Percentiles rank a stretch among this genome's conserved stretches.
Evolutionary conservation across 2,888 invertebrate species (phyloP).

Genomic region (Molorchus minor): DNA sequence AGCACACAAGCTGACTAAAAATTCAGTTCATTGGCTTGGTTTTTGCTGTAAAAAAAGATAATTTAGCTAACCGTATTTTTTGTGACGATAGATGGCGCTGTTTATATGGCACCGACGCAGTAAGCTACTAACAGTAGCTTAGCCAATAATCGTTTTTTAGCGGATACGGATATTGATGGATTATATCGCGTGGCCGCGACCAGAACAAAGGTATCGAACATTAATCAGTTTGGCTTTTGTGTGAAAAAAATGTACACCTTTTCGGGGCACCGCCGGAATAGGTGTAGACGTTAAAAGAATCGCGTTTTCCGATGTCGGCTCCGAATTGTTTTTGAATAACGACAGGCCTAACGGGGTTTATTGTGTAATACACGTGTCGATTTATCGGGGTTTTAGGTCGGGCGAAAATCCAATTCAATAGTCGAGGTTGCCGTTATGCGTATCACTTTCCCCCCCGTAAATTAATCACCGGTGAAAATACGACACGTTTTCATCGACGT

Average conservation of each 20-base stretch:
- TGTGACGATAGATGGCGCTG: neutral
- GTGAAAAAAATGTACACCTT: constrained; percentile 4
- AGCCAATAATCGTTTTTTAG: too few species aligned
- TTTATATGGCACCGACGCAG: neutral
- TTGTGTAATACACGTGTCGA: constrained; percentile 1
- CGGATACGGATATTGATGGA: too few species aligned
- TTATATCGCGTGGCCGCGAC: too few species aligned
- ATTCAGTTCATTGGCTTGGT: too few species aligned
- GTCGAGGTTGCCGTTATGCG: neutral
- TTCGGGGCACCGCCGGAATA: neutral
- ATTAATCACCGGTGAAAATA: neutral
- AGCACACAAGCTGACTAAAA: too few species aligned
- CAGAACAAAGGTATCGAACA: too few species aligned
- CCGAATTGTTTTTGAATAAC: constrained; percentile 10
- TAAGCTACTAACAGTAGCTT: too few species aligned
- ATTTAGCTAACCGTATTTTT: too few species aligned
- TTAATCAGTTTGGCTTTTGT: too few species aligned
- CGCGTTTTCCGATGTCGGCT: neutral
- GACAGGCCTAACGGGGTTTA: neutral
- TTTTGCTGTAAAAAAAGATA: too few species aligned
- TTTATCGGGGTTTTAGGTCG: constrained; percentile 1
- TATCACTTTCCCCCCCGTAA: constrained; percentile 5
- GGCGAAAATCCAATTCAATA: constrained; percentile 10
- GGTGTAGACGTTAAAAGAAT: neutral
- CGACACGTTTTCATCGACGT: neutral